Evolutionary conservation across 2,113 vertebrate genomes (phyloP).

Genomic region (Vidua macroura): DNA sequence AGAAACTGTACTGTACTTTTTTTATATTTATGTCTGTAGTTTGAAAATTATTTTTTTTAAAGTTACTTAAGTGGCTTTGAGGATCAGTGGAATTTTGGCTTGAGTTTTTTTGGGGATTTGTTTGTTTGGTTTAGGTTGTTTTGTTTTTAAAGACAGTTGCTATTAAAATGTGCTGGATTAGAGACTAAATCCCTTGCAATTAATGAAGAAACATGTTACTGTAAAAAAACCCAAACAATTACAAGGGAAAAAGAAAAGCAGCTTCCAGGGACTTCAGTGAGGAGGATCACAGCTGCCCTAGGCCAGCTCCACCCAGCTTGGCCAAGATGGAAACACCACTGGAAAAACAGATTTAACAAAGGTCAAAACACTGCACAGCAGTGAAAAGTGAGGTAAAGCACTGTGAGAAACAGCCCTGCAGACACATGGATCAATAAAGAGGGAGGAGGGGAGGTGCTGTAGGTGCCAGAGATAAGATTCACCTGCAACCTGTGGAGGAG

Average conservation of each 20-base stretch:
- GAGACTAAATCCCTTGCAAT: not conserved
- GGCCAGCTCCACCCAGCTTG: fast-evolving
- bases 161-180: not conserved
- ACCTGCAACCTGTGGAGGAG: not conserved
- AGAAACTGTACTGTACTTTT: not conserved
- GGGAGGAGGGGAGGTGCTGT: not conserved
- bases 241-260: not conserved
- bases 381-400: not conserved
- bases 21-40: not conserved
- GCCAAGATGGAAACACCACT: fast-evolving
- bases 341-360: not conserved
- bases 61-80: not conserved
- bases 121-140: not conserved
- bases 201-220: not conserved
- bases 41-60: not conserved
- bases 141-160: not conserved
- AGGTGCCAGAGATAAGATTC: not conserved
- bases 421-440: not conserved
- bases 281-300: fast-evolving
- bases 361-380: fast-evolving
- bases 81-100: not conserved
- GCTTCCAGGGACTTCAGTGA: fast-evolving
- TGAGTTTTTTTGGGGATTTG: not conserved
- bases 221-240: not conserved
- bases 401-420: not conserved